Percentiles rank a stretch among this genome's conserved stretches.
Conservation (phyloP, 2,888 invertebrate species). For the Platycnemis pennipes region DNA sequence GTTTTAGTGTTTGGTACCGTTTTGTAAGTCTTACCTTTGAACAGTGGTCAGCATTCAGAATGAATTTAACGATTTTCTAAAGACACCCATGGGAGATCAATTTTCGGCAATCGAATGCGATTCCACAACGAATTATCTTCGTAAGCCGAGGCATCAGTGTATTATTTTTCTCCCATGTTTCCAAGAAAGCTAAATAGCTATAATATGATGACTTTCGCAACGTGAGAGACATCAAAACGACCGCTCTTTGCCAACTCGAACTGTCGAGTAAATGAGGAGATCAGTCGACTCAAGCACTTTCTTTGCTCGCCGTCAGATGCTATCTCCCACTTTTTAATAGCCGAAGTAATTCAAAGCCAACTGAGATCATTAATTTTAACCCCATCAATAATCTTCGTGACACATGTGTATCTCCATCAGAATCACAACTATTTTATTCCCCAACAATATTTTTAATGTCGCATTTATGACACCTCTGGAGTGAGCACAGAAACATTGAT, state of each 20-base stretch:
- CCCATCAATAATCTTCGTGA: not conserved
- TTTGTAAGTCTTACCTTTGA: too few relatives aligned
- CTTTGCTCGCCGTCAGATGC: not conserved
- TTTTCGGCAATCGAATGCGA: too few relatives aligned
- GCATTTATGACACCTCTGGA: not conserved
- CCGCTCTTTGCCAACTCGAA: not conserved
- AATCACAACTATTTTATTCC: too few relatives aligned
- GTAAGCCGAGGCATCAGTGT: too few relatives aligned
- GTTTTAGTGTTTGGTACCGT: too few relatives aligned
- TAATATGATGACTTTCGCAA: not conserved
- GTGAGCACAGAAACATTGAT: too few relatives aligned
- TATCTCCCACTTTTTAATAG: not conserved
- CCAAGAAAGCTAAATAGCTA: not conserved
- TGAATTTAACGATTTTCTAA: too few relatives aligned
- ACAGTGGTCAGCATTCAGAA: too few relatives aligned
- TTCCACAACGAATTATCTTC: too few relatives aligned
- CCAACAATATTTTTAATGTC: too few relatives aligned
- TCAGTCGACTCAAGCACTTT: not conserved
- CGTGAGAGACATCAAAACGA: not conserved
- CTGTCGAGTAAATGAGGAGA: not conserved
- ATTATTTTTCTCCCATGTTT: not conserved
- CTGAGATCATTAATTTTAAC: not conserved
- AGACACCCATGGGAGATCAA: too few relatives aligned
- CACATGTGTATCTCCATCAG: not conserved
- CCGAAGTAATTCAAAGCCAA: not conserved